Evolutionary conservation across 1,140 invertebrate genomes (phyloP).

Genomic region (Coboldia fuscipes): DNA sequence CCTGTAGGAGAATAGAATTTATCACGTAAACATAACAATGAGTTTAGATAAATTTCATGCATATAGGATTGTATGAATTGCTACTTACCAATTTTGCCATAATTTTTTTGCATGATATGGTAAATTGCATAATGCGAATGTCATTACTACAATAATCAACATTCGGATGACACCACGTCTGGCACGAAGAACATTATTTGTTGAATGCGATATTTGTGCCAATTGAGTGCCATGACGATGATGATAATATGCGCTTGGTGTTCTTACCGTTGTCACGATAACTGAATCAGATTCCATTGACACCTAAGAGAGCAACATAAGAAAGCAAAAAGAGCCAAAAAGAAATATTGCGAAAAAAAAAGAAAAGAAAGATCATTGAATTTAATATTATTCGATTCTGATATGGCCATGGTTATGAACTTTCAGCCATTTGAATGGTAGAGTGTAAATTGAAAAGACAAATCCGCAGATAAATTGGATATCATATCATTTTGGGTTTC

Average conservation of each 20-base stretch:
- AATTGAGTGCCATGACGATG: constrained; percentile 10
- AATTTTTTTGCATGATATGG: constrained; percentile 66
- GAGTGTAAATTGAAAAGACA: too few relatives aligned
- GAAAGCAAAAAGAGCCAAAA: too few relatives aligned
- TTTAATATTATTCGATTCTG: too few relatives aligned
- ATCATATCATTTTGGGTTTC: too few relatives aligned
- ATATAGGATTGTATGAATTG: not conserved
- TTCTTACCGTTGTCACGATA: constrained; percentile 19
- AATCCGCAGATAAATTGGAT: too few relatives aligned
- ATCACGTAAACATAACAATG: not conserved
- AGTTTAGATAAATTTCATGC: not conserved
- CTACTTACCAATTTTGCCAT: constrained; percentile 41
- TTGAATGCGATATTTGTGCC: constrained; percentile 32
- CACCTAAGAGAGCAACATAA: too few relatives aligned
- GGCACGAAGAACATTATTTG: constrained; percentile 41
- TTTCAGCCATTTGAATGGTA: too few relatives aligned
- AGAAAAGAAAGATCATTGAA: too few relatives aligned
- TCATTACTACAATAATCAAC: constrained; percentile 58
- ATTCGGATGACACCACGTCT: constrained; percentile 52
- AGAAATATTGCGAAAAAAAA: too few relatives aligned
- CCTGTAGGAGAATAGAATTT: constrained; percentile 23
- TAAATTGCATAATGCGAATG: constrained; percentile 66
- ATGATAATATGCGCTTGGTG: constrained; percentile 7
- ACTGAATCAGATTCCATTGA: constrained; percentile 20
- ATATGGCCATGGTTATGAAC: too few relatives aligned